phyloP scores from a whole-genome alignment of 2,113 vertebrate genomes.

The Melanostigma gelatinosum region DNA sequence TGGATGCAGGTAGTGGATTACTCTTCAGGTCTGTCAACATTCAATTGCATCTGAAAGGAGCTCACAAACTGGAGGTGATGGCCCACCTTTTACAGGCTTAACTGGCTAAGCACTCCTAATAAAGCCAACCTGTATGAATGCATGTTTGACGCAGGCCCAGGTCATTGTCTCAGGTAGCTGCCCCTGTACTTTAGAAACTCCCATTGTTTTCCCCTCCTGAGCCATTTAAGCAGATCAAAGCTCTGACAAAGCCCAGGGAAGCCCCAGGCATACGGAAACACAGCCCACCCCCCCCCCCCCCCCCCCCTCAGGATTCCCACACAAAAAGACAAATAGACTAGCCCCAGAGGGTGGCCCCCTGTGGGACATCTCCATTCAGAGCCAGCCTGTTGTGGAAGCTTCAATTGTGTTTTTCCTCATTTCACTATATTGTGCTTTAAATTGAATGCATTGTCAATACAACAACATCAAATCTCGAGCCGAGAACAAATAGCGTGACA shows the following conservation, averaged over 20 bases:
- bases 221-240: constrained; percentile 82
- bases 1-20: constrained; percentile 62
- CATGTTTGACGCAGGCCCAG: constrained; percentile 62
- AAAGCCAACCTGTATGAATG: constrained; percentile 72
- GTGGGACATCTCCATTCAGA: constrained; percentile 70
- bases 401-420: constrained; percentile 54
- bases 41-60: constrained; percentile 75
- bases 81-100: constrained; percentile 78
- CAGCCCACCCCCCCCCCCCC: constrained; percentile 67
- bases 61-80: constrained; percentile 71
- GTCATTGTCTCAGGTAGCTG: constrained; percentile 81
- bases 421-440: constrained; percentile 61
- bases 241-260: constrained; percentile 80
- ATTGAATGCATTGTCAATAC: constrained; percentile 47
- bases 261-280: constrained; percentile 77
- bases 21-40: constrained; percentile 53
- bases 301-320: constrained; percentile 67
- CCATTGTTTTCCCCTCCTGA: constrained; percentile 79
- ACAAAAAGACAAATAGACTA: constrained; percentile 76
- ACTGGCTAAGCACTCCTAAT: constrained; percentile 76
- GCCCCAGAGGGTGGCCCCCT: constrained; percentile 69
- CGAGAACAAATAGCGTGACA: constrained; percentile 24
- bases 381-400: constrained; percentile 59
- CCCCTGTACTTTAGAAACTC: constrained; percentile 74
- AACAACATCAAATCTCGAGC: constrained; percentile 44